Evolutionary conservation across 2,888 invertebrate species (phyloP).

Genomic region (Allolobophora icterica): DNA sequence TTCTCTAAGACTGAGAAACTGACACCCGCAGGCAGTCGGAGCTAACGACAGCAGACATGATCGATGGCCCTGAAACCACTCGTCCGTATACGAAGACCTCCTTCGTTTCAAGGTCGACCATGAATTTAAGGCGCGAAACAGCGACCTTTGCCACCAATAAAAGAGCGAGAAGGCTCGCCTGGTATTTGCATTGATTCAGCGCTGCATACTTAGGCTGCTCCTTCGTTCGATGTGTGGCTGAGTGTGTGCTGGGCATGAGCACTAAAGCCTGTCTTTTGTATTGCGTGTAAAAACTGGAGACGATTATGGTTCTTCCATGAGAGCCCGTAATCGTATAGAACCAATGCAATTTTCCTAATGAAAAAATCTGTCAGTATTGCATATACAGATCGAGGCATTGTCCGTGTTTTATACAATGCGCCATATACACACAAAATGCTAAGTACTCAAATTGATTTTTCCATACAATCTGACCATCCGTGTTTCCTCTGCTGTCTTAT

Average conservation of each 20-base stretch:
- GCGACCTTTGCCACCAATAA: background rate
- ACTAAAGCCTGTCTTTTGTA: background rate
- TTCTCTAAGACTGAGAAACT: constrained; percentile 8
- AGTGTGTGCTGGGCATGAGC: background rate
- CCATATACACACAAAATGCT: background rate
- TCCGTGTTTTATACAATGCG: background rate
- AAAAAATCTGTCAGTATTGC: background rate
- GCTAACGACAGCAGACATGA: background rate
- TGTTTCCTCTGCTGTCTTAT: background rate
- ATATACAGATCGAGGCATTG: too few species aligned
- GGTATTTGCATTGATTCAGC: background rate
- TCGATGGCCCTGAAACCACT: background rate
- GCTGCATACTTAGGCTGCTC: background rate
- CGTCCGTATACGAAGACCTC: background rate
- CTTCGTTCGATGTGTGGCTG: background rate
- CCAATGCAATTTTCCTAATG: background rate
- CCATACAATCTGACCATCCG: background rate
- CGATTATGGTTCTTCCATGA: background rate
- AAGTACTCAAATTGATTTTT: background rate
- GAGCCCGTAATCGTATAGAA: background rate
- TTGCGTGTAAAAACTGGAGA: background rate
- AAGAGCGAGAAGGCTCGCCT: background rate
- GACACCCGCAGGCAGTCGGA: background rate
- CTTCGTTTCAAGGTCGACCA: background rate
- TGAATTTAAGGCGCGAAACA: background rate